Conservation (phyloP, 1,140 invertebrate species). For the Glossosoma conforme region DNA sequence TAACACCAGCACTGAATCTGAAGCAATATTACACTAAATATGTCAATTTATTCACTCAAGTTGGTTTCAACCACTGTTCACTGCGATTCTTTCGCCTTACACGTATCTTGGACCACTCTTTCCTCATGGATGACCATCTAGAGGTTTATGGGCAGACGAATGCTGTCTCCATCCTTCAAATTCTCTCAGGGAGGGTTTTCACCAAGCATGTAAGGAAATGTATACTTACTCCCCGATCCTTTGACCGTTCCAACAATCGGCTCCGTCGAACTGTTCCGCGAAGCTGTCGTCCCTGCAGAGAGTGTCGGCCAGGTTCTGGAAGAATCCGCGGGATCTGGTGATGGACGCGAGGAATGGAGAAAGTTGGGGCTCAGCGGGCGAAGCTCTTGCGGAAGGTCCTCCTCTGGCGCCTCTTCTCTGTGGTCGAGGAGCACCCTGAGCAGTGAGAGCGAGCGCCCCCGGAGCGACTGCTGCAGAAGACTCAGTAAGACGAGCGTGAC, state of each 20-base stretch:
- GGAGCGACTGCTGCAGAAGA: conserved; percentile 25
- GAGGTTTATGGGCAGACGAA: no score
- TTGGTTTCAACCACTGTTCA: no score
- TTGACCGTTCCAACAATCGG: conserved; percentile 72
- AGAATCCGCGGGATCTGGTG: conserved; percentile 64
- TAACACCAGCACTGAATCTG: no score
- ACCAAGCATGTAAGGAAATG: no score
- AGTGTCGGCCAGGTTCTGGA: conserved; percentile 61
- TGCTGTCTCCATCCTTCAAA: no score
- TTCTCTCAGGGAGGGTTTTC: no score
- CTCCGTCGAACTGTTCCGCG: conserved; percentile 52
- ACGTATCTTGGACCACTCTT: no score
- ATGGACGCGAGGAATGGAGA: conserved; percentile 62
- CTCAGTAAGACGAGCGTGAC: conserved; percentile 40
- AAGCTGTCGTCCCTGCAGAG: conserved; percentile 60
- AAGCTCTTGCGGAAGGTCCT: conserved; percentile 37
- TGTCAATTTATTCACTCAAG: no score
- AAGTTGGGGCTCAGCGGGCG: conserved; percentile 52
- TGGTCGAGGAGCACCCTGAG: conserved; percentile 36
- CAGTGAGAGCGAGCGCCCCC: conserved; percentile 17
- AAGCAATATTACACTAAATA: no score
- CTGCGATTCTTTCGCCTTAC: no score
- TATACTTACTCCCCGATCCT: conserved; percentile 67
- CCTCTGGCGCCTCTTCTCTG: conserved; percentile 25
- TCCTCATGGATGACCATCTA: no score